These are phyloP conservation scores for Mantis religiosa DNA, from an alignment of 2,888 invertebrate species.

Conservation along the genomic window DNA sequence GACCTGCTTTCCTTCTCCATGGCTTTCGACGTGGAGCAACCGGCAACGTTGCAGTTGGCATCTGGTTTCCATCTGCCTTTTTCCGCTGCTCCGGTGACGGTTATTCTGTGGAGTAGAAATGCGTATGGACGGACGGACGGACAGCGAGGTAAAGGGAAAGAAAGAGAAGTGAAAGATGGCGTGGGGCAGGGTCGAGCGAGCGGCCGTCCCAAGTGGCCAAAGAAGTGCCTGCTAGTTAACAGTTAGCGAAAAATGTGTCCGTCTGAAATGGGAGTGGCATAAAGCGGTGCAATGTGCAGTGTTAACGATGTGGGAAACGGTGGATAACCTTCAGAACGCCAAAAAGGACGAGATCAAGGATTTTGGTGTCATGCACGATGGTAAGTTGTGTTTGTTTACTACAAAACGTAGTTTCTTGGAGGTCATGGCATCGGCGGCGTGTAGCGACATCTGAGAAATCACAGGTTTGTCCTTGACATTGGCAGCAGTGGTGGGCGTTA, in stretches of 20 bases:
- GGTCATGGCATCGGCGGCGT: background rate
- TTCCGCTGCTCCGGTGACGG: slow-evolving; percentile 22
- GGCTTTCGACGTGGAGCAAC: background rate
- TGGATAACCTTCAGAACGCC: slow-evolving; percentile 24
- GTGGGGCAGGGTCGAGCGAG: slow-evolving; percentile 12
- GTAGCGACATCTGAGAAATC: background rate
- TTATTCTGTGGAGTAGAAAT: slow-evolving; percentile 3
- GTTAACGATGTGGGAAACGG: slow-evolving; percentile 22
- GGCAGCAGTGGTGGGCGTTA: background rate
- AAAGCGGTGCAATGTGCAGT: slow-evolving; percentile 21
- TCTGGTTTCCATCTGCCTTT: slow-evolving; percentile 30
- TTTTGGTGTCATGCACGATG: background rate
- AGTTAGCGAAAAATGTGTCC: background rate
- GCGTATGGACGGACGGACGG: background rate
- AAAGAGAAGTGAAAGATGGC: background rate
- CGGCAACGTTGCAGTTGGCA: slow-evolving; percentile 26
- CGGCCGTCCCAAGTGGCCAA: background rate
- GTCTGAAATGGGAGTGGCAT: background rate
- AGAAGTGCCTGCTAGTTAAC: background rate
- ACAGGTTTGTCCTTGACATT: background rate
- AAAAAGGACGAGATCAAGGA: slow-evolving; percentile 20
- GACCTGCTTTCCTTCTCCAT: slow-evolving; percentile 19
- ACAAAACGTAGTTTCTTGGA: background rate
- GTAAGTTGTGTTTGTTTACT: background rate
- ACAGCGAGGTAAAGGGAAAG: background rate